Base-by-base conservation (phyloP, 37 sponge, comb jelly and placozoan genomes). In the Dysidea cf. avara region DNA sequence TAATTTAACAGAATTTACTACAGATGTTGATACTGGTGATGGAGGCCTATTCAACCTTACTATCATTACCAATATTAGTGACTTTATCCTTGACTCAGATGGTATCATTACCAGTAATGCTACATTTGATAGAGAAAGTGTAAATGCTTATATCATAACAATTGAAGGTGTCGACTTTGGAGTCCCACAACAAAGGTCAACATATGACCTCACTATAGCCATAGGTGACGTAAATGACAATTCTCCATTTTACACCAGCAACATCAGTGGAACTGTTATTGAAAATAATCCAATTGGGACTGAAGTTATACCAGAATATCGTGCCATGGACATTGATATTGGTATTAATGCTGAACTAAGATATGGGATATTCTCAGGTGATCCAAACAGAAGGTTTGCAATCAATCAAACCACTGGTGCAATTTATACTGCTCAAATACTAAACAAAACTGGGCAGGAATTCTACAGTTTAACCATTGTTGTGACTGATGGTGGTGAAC, bases 221-320 rank as follows among this genome's bases (percentile, higher is more conserved):
- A 83, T 92, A 28, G 61, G 69, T 0, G 91, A 90, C 65, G 22
- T 30, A 60, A 90, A 90, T 50, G 87, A 83, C 69, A 46, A 80
- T 7, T 2, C 68, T 18, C 92, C 92, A n/a, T 76, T 70, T 43
- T 87, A 83, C 63, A 53, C 20, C n/a, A n/a, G n/a, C 25, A 77
- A 86, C 36, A 22, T 53, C 20, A 53, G 74, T 17, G 59, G 58
- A 17, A 69, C 66, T 33, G 63, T 66, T 17, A 73, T 76, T 48
- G 90, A 88, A 61, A 79, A 69, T 54, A 34, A 74, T 25, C 75
- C 67, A 0, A 57, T 64, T 33, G 80, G 79, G 12, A 61, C 35
- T 0, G 51, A 62, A 17, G 66, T 88, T 14, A 17, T 79, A n/a
- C 13, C 53, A 14, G 65, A 78, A 17, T 71, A 61, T 51, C 17